Evolutionary conservation across 2,113 vertebrate genomes (phyloP).

Genomic region (Cyprinodon variegatus): DNA sequence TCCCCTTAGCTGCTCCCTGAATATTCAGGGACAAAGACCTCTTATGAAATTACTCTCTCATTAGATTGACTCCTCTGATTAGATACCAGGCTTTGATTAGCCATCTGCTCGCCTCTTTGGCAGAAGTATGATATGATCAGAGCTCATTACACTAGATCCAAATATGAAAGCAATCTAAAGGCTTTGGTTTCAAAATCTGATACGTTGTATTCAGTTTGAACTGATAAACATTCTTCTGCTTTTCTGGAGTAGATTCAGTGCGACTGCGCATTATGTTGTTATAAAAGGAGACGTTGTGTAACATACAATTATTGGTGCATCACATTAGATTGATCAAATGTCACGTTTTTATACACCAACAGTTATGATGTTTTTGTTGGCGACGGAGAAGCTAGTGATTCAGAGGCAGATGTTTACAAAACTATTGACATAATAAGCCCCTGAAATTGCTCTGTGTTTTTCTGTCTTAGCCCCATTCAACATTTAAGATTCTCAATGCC

Average conservation of each 20-base stretch:
- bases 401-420: conserved; percentile 1
- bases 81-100: conserved; percentile 70
- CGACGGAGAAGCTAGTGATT: background rate
- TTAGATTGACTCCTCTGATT: conserved; percentile 64
- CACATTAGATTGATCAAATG: background rate
- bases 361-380: conserved; percentile 1
- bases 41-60: conserved; percentile 71
- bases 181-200: conserved; percentile 53
- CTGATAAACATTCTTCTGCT: conserved; percentile 19
- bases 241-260: conserved; percentile 1
- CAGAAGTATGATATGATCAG: conserved; percentile 59
- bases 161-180: conserved; percentile 31
- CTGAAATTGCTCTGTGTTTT: conserved; percentile 6
- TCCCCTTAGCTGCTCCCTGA: conserved; percentile 55
- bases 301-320: background rate
- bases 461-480: background rate
- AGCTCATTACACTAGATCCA: conserved; percentile 45
- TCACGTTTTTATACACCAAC: background rate
- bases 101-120: conserved; percentile 72
- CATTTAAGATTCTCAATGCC: conserved; percentile 18
- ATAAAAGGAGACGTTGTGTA: background rate
- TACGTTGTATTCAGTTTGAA: conserved; percentile 30
- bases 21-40: conserved; percentile 64
- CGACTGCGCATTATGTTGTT: no score
- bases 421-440: background rate